Evolutionary conservation across 2,113 vertebrate genomes (phyloP).

Genomic region (Motacilla tschutschensis): DNA sequence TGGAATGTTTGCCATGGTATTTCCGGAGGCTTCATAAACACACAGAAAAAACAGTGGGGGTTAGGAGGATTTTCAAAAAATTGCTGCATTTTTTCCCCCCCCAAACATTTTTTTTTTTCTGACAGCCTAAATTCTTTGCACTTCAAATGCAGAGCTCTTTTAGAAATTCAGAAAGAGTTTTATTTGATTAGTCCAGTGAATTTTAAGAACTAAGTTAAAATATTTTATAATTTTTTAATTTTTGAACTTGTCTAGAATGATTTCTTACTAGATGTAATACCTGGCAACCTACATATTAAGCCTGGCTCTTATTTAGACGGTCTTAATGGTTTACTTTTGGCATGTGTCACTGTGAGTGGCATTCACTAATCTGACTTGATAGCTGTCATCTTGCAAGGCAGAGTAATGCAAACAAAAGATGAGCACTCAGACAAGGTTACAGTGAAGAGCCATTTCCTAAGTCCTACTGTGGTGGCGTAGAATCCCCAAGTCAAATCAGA

Average conservation of each 20-base stretch:
- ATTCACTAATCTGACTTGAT: constrained; percentile 64
- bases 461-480: neutral
- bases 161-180: neutral
- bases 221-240: neutral
- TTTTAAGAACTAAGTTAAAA: neutral
- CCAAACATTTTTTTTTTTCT: neutral
- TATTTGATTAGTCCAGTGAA: neutral
- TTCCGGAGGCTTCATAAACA: constrained; percentile 81
- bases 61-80: neutral
- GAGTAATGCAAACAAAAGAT: constrained; percentile 44
- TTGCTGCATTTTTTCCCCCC: fast-evolving
- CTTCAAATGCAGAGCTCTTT: neutral
- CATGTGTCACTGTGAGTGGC: constrained; percentile 34
- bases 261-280: neutral
- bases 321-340: constrained; percentile 51
- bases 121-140: neutral
- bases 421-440: constrained; percentile 46
- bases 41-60: neutral
- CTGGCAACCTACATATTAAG: neutral
- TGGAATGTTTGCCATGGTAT: constrained; percentile 80
- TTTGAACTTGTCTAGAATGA: neutral
- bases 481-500: constrained; percentile 43
- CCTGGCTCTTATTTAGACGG: neutral
- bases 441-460: constrained; percentile 17
- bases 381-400: constrained; percentile 62